Evolutionary conservation across 2,113 vertebrate genomes (phyloP).

Genomic region (Oreamnos americanus): DNA sequence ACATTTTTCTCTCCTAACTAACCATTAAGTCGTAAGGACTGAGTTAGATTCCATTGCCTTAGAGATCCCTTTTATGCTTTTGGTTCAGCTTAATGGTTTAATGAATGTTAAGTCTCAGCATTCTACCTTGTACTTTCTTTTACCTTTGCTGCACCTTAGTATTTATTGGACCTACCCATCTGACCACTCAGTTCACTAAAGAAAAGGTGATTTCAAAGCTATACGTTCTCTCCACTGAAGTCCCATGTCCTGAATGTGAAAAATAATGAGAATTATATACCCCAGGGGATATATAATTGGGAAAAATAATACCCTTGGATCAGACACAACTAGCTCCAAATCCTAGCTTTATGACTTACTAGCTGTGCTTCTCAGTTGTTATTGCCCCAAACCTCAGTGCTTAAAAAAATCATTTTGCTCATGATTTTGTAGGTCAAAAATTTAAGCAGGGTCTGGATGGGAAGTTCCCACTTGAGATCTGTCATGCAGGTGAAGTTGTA

Average conservation of each 20-base stretch:
- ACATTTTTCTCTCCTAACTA: not conserved
- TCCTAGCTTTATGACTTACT: not conserved
- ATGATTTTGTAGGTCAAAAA: not conserved
- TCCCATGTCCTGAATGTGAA: not conserved
- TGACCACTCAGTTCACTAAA: not conserved
- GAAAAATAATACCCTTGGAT: not conserved
- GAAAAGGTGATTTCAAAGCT: not conserved
- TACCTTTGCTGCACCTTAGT: not conserved
- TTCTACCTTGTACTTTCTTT: not conserved
- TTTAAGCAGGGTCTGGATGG: not conserved
- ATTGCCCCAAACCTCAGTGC: not conserved
- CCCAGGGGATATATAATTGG: not conserved
- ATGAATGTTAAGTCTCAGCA: not conserved
- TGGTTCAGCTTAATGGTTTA: not conserved
- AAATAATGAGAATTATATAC: not conserved
- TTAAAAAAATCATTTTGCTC: not conserved
- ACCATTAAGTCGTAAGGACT: not conserved
- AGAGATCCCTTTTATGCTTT: not conserved
- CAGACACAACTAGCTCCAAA: not conserved
- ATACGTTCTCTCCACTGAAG: not conserved
- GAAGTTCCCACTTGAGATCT: not conserved
- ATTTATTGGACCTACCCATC: not conserved
- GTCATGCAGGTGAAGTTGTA: not conserved
- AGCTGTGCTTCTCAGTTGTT: not conserved
- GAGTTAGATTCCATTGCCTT: not conserved